Conservation (phyloP, 2,113 vertebrate species). For the Bucco capensis region DNA sequence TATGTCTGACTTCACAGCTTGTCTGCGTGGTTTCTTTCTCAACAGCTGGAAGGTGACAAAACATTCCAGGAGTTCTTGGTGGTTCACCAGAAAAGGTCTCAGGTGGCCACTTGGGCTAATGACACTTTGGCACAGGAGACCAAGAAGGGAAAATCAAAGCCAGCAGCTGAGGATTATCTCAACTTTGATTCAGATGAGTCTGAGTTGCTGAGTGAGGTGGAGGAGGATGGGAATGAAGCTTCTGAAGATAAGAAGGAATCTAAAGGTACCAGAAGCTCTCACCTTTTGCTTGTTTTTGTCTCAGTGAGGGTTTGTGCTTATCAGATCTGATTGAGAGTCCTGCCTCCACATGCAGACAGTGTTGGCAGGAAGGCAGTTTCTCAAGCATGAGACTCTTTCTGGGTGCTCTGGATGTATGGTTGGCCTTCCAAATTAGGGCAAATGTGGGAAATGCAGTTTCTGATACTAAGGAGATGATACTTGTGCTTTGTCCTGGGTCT, state of each 20-base stretch:
- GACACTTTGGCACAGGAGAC: conserved; percentile 70
- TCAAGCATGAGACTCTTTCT: background rate
- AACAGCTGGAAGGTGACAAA: conserved; percentile 83
- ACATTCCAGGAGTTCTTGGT: conserved; percentile 90
- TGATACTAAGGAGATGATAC: accelerated
- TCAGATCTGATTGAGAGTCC: accelerated
- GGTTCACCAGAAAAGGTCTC: conserved; percentile 85
- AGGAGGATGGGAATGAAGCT: background rate
- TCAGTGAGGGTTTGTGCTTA: accelerated
- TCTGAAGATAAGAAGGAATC: background rate
- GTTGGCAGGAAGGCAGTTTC: background rate
- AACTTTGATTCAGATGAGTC: conserved; percentile 88
- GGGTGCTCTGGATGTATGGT: background rate
- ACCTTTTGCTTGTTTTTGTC: background rate
- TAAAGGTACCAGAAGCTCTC: background rate
- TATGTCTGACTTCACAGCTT: background rate
- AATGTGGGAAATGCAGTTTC: background rate
- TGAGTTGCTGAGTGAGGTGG: conserved; percentile 67
- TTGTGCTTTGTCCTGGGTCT: background rate
- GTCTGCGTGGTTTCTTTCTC: background rate
- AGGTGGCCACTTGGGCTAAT: conserved; percentile 87
- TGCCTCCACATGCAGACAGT: background rate
- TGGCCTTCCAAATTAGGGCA: accelerated
- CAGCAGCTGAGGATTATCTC: conserved; percentile 87
- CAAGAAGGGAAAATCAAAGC: background rate